Percentiles rank a stretch among this genome's conserved stretches.
phyloP scores from a whole-genome alignment of 2,797 vertebrate species.

The Meda fulgida region DNA sequence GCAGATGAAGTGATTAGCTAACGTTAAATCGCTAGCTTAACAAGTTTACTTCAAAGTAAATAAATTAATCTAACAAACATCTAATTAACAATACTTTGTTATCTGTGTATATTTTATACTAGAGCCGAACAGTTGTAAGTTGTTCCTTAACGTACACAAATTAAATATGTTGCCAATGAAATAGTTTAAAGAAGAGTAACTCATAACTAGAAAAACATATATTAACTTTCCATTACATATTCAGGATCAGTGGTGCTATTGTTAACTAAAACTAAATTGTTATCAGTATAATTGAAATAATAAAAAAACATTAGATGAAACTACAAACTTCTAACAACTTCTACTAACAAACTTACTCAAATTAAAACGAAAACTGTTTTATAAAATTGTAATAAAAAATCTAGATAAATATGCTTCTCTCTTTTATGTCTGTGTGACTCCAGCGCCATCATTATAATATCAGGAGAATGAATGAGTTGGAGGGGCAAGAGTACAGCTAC shows the following conservation, averaged over 20 bases:
- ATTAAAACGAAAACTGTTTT: neutral
- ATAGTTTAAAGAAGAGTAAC: neutral
- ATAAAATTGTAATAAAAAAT: neutral
- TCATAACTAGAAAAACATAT: neutral
- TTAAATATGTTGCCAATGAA: neutral
- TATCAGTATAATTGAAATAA: neutral
- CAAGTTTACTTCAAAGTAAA: neutral
- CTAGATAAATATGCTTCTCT: neutral
- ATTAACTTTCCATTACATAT: neutral
- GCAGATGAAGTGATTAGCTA: neutral
- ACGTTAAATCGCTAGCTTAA: neutral
- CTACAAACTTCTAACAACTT: too few species aligned
- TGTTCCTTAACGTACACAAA: neutral
- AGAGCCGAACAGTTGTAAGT: neutral
- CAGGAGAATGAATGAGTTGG: neutral
- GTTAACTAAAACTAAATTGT: neutral
- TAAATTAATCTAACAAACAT: neutral
- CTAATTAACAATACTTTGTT: neutral
- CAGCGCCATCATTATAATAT: neutral
- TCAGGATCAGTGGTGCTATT: neutral
- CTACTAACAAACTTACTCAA: neutral
- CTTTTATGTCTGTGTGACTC: neutral
- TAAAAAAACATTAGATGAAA: neutral
- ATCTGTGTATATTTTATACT: neutral
- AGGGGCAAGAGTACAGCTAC: constrained; percentile 18